phyloP scores from a whole-genome alignment of 1,140 invertebrate species.

The Drosophila pectinifera region DNA sequence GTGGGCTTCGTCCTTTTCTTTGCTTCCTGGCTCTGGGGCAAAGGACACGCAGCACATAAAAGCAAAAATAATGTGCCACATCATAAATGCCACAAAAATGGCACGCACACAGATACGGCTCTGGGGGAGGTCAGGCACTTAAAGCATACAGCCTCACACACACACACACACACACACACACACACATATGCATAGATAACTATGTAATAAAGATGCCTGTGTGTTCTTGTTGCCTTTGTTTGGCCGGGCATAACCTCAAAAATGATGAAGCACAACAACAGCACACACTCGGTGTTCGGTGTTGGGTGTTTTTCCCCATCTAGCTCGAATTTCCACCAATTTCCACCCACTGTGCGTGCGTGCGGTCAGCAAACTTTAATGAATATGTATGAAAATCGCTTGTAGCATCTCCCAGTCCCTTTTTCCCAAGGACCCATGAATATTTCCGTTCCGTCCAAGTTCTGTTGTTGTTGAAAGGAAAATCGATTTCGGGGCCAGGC shows the following conservation, averaged over 20 bases:
- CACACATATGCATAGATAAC: slow-evolving; percentile 49
- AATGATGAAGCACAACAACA: slow-evolving; percentile 78
- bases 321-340: background rate
- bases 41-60: slow-evolving; percentile 68
- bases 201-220: slow-evolving; percentile 68
- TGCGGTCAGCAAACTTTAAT: slow-evolving; percentile 83
- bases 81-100: slow-evolving; percentile 83
- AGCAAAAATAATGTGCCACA: slow-evolving; percentile 78
- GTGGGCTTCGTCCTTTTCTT: background rate
- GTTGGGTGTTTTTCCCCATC: slow-evolving; percentile 26
- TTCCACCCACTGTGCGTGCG: slow-evolving; percentile 48
- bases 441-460: slow-evolving; percentile 51
- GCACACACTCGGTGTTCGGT: slow-evolving; percentile 8
- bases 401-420: slow-evolving; percentile 47
- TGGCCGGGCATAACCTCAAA: slow-evolving; percentile 68
- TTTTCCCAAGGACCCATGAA: slow-evolving; percentile 49
- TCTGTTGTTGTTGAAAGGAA: slow-evolving; percentile 38
- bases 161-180: slow-evolving; percentile 27
- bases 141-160: slow-evolving; percentile 23
- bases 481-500: slow-evolving; percentile 40
- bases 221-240: slow-evolving; percentile 34
- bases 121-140: slow-evolving; percentile 36
- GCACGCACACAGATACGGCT: slow-evolving; percentile 39
- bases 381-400: slow-evolving; percentile 81
- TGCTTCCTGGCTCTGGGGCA: slow-evolving; percentile 6